These are phyloP conservation scores for Fistularia tabacaria DNA, from an alignment of 2,797 vertebrate species.

Conservation along the genomic window DNA sequence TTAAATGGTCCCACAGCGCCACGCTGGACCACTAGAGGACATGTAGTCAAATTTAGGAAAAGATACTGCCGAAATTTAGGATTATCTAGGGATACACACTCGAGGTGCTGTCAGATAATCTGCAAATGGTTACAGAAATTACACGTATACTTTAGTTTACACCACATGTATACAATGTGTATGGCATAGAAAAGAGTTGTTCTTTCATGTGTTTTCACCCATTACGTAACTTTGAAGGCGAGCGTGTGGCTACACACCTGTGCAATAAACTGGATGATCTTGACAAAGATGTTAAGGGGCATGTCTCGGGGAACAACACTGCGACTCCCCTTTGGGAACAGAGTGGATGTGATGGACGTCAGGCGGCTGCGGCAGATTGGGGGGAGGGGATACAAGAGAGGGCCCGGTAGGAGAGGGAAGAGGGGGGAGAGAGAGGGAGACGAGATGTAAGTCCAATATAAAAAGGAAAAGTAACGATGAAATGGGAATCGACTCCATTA, in stretches of 20 bases:
- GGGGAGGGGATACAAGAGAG: neutral
- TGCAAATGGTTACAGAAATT: too few relatives aligned
- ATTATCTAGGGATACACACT: too few relatives aligned
- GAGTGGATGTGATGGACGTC: conserved; percentile 93
- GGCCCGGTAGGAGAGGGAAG: neutral
- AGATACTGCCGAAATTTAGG: too few relatives aligned
- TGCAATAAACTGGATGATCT: conserved; percentile 99
- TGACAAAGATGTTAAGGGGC: conserved; percentile 98
- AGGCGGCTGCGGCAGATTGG: conserved; percentile 84
- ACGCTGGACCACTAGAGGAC: too few relatives aligned
- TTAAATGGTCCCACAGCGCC: too few relatives aligned
- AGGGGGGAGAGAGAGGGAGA: neutral
- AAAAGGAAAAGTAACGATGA: neutral
- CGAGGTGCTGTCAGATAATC: too few relatives aligned
- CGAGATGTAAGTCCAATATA: neutral
- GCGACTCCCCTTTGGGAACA: conserved; percentile 97
- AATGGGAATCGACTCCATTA: too few relatives aligned
- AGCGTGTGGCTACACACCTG: conserved; percentile 77
- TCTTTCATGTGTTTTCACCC: too few relatives aligned
- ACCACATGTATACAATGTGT: neutral
- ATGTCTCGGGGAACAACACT: conserved; percentile 98
- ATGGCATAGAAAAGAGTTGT: too few relatives aligned
- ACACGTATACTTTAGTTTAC: neutral
- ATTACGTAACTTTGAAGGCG: neutral
- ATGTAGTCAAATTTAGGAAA: too few relatives aligned